These are phyloP conservation scores for Pelochelys cantorii DNA, from an alignment of 2,797 vertebrate genomes.

Conservation along the genomic window DNA sequence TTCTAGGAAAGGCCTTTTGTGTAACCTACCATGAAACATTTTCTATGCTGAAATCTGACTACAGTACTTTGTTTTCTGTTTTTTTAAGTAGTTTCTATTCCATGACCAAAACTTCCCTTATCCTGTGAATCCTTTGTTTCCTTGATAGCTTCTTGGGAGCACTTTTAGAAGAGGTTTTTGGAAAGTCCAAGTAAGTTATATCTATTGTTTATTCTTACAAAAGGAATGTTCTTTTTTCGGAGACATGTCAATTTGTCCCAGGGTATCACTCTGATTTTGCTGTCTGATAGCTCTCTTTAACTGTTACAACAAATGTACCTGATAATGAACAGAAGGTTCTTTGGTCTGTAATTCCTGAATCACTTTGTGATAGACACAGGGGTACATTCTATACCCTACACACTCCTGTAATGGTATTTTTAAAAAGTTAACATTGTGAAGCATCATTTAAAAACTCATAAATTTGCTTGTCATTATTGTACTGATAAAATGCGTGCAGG, in stretches of 20 bases:
- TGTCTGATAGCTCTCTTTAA: background rate
- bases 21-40: constrained; percentile 55
- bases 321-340: constrained; percentile 14
- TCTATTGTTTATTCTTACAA: constrained; percentile 31
- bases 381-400: background rate
- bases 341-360: background rate
- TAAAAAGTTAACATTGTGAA: background rate
- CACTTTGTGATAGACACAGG: background rate
- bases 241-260: background rate
- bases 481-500: background rate
- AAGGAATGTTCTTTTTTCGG: constrained; percentile 31
- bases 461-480: background rate
- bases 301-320: constrained; percentile 13
- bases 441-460: background rate
- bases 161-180: constrained; percentile 33
- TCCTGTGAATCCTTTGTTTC: constrained; percentile 19
- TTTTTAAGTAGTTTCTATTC: constrained; percentile 32
- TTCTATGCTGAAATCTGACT: constrained; percentile 46
- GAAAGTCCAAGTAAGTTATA: constrained; percentile 48
- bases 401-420: background rate
- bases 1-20: constrained; percentile 31
- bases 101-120: constrained; percentile 37
- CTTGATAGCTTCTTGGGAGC: constrained; percentile 44
- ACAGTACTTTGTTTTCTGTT: constrained; percentile 25
- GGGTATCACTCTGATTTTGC: constrained; percentile 7